phyloP scores from a whole-genome alignment of 2,113 vertebrate genomes.

The Mustela lutreola region DNA sequence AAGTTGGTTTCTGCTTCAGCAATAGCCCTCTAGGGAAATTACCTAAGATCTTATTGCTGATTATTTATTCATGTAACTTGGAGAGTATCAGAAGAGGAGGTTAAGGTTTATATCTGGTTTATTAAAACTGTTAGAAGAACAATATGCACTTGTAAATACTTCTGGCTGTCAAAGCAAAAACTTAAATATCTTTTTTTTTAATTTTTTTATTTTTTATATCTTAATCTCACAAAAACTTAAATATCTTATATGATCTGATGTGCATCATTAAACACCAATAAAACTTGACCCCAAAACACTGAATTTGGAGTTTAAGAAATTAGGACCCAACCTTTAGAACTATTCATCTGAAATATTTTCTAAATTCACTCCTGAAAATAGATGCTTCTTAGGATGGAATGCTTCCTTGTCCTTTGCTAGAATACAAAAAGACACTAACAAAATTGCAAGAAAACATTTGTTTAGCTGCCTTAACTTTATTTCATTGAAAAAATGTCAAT shows the following conservation, averaged over 20 bases:
- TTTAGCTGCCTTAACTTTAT: slow-evolving; percentile 36
- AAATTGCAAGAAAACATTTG: slow-evolving; percentile 38
- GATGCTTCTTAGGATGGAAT: background rate
- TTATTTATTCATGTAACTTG: slow-evolving; percentile 84
- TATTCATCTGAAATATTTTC: slow-evolving; percentile 41
- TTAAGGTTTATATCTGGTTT: slow-evolving; percentile 73
- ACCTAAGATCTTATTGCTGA: slow-evolving; percentile 72
- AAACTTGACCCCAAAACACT: slow-evolving; percentile 51
- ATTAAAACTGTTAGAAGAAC: slow-evolving; percentile 75
- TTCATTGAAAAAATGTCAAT: slow-evolving; percentile 29
- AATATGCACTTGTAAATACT: slow-evolving; percentile 43
- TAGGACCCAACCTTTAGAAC: slow-evolving; percentile 10
- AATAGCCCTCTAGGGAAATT: slow-evolving; percentile 78
- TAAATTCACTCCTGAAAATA: slow-evolving; percentile 50
- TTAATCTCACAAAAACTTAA: background rate
- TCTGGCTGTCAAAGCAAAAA: slow-evolving; percentile 53
- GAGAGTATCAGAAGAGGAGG: slow-evolving; percentile 70
- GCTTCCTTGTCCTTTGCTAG: background rate
- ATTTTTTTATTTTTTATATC: no score
- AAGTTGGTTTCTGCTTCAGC: slow-evolving; percentile 65
- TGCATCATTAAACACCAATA: background rate
- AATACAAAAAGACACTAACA: slow-evolving; percentile 42
- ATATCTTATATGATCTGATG: background rate
- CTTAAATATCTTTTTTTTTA: background rate
- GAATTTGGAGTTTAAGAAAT: slow-evolving; percentile 63